These are phyloP conservation scores for Sisyra nigra DNA, from an alignment of 2,888 invertebrate genomes.

Conservation along the genomic window DNA sequence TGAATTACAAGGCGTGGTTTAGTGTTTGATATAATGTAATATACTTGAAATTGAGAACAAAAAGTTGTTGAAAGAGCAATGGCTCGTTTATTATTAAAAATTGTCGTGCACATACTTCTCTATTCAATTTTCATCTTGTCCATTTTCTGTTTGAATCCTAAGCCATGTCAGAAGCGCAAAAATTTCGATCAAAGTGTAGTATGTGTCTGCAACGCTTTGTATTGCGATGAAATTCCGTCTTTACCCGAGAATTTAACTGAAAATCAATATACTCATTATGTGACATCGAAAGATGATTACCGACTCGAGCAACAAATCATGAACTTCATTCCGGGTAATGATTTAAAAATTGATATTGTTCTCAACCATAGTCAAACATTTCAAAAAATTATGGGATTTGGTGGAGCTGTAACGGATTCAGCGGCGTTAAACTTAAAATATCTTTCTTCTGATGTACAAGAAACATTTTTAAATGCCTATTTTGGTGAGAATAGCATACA, in stretches of 20 bases:
- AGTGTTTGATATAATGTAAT: no score
- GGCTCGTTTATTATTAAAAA: no score
- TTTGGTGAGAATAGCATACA: background rate
- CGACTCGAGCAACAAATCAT: background rate
- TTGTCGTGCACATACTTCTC: no score
- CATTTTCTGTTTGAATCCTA: no score
- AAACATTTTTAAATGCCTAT: conserved; percentile 28
- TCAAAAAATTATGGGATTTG: conserved; percentile 68
- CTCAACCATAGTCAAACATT: conserved; percentile 16
- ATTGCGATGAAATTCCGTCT: background rate
- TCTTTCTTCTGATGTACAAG: conserved; percentile 34
- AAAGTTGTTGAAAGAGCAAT: no score
- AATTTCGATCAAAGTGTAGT: background rate
- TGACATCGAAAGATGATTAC: background rate
- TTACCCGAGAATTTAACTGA: background rate
- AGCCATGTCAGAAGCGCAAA: background rate
- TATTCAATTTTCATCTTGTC: no score
- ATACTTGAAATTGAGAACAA: no score
- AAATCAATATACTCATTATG: background rate
- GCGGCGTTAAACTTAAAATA: conserved; percentile 51
- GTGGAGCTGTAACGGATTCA: conserved; percentile 62
- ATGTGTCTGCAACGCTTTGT: background rate
- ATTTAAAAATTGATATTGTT: background rate
- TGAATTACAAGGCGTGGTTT: no score
- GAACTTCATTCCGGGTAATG: background rate